phyloP scores from a whole-genome alignment of 2,113 vertebrate genomes.

The Addax nasomaculatus region DNA sequence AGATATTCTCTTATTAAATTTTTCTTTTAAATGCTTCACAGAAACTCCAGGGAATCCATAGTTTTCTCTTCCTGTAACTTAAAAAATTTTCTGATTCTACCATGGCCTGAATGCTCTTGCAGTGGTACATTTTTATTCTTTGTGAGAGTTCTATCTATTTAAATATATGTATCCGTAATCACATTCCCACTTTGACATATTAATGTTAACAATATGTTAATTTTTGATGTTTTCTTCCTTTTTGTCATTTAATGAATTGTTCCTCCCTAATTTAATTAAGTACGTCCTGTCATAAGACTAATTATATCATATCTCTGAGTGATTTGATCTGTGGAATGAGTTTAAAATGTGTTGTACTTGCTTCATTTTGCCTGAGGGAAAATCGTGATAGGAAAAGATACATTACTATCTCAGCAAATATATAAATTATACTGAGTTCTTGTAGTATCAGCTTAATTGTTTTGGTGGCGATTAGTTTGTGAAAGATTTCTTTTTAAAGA shows the following conservation, averaged over 20 bases:
- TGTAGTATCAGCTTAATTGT: slow-evolving; percentile 38
- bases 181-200: slow-evolving; percentile 54
- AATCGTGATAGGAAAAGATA: not conserved
- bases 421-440: slow-evolving; percentile 47
- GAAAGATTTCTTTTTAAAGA: slow-evolving; percentile 8
- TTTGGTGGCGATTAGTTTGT: slow-evolving; percentile 3
- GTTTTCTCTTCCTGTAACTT: not conserved
- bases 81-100: not conserved
- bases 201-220: slow-evolving; percentile 56
- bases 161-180: slow-evolving; percentile 47
- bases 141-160: slow-evolving; percentile 16
- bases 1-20: not conserved
- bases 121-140: slow-evolving; percentile 28
- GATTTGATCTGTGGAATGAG: slow-evolving; percentile 55
- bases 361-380: slow-evolving; percentile 53
- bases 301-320: slow-evolving; percentile 64
- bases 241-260: slow-evolving; percentile 67
- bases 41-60: not conserved
- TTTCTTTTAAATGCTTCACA: not conserved
- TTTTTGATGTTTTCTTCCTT: slow-evolving; percentile 62
- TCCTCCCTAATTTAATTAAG: slow-evolving; percentile 72
- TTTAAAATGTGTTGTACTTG: slow-evolving; percentile 56
- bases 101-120: not conserved
- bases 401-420: slow-evolving; percentile 47
- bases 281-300: slow-evolving; percentile 52